Conservation (phyloP, 2,113 vertebrate genomes). For the Todiramphus chloris region DNA sequence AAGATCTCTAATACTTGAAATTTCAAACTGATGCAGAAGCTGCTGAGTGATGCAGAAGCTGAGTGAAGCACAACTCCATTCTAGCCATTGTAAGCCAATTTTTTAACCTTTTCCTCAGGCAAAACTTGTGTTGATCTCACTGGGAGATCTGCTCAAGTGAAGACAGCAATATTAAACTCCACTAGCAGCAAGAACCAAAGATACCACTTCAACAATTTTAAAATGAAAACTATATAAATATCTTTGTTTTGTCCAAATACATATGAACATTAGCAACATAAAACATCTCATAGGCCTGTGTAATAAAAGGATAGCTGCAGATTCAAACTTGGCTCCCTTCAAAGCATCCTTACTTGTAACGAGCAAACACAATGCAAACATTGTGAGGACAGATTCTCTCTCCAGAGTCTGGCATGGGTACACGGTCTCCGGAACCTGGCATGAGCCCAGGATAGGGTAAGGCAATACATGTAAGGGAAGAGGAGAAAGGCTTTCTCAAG, state of each 20-base stretch:
- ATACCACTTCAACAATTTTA: slow-evolving; percentile 17
- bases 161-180: neutral
- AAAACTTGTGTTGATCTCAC: slow-evolving; percentile 26
- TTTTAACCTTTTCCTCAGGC: slow-evolving; percentile 20
- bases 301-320: neutral
- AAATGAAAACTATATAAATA: slow-evolving; percentile 28
- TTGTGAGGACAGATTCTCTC: slow-evolving; percentile 4
- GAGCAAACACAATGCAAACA: slow-evolving; percentile 19
- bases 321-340: neutral
- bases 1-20: neutral
- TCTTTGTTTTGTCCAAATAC: neutral
- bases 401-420: neutral
- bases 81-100: neutral
- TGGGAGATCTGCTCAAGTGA: neutral
- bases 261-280: neutral
- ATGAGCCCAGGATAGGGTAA: neutral
- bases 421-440: neutral
- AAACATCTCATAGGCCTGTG: neutral
- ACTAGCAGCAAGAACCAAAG: slow-evolving; percentile 4
- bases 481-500: neutral
- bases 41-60: neutral
- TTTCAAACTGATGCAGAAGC: neutral
- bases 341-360: neutral
- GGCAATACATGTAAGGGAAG: neutral
- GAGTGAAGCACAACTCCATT: neutral